Conservation (phyloP, 2,797 vertebrate species). For the Decapterus maruadsi region DNA sequence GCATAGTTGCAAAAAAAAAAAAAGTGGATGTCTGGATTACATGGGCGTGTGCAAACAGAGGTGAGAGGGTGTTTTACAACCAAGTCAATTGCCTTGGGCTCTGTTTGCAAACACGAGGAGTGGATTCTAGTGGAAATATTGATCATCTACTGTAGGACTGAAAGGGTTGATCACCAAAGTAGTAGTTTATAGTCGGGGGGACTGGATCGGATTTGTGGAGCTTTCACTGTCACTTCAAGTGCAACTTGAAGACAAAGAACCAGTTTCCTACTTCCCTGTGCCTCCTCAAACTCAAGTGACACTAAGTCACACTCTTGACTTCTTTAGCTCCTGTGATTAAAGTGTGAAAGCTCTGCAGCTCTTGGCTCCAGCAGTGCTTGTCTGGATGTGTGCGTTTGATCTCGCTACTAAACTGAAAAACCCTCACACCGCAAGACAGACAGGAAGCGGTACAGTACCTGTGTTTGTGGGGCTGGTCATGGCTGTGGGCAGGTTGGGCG, state of each 20-base stretch:
- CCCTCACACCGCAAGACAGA: background rate
- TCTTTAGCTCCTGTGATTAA: background rate
- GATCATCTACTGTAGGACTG: conserved; percentile 29
- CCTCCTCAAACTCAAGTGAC: background rate
- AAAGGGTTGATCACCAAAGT: conserved; percentile 20
- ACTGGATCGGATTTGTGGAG: background rate
- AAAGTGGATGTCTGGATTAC: conserved; percentile 15
- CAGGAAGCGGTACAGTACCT: conserved; percentile 56
- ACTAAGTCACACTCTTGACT: background rate
- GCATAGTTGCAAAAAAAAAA: conserved; percentile 7
- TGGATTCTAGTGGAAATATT: conserved; percentile 54
- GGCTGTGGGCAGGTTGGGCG: conserved; percentile 76
- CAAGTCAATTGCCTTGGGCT: conserved; percentile 11
- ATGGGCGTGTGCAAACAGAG: background rate
- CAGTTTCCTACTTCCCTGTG: conserved; percentile 6
- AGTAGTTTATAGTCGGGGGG: conserved; percentile 10
- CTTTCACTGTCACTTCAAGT: conserved; percentile 1
- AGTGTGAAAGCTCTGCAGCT: background rate
- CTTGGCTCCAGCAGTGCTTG: background rate
- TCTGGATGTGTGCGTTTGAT: conserved; percentile 25
- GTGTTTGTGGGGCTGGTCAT: conserved; percentile 74
- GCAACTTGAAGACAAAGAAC: conserved; percentile 15
- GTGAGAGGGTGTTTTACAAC: conserved; percentile 14
- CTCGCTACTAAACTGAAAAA: background rate
- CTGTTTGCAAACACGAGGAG: conserved; percentile 33